phyloP scores from a whole-genome alignment of 2,797 vertebrate genomes.

The Pelochelys cantorii region DNA sequence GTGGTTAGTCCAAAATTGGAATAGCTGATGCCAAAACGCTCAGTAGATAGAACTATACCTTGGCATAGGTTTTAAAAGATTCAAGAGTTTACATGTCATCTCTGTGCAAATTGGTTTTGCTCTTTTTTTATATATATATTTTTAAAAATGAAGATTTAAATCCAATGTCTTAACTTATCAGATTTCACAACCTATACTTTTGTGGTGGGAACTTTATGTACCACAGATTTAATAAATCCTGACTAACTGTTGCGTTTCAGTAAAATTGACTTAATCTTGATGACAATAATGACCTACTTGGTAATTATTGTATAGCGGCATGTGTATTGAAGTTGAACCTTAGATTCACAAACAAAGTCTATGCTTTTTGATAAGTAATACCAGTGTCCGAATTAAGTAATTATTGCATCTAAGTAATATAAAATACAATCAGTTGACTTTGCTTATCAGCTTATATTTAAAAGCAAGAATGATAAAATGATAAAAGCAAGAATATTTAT shows the following conservation, averaged over 20 bases:
- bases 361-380: background rate
- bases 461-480: background rate
- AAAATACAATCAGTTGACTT: background rate
- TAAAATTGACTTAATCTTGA: background rate
- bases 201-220: background rate
- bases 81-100: background rate
- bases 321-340: background rate
- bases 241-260: background rate
- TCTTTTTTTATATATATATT: background rate
- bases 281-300: background rate
- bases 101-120: background rate
- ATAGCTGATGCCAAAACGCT: background rate
- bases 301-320: background rate
- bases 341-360: background rate
- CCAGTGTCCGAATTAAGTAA: background rate
- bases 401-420: background rate
- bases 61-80: no score
- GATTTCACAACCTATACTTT: background rate
- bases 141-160: background rate
- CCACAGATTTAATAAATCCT: background rate
- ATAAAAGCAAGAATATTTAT: background rate
- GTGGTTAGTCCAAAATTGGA: background rate
- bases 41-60: background rate
- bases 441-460: background rate
- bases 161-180: background rate